Base-by-base conservation (phyloP, 2,113 vertebrate species). In the Falcunculus frontatus region DNA sequence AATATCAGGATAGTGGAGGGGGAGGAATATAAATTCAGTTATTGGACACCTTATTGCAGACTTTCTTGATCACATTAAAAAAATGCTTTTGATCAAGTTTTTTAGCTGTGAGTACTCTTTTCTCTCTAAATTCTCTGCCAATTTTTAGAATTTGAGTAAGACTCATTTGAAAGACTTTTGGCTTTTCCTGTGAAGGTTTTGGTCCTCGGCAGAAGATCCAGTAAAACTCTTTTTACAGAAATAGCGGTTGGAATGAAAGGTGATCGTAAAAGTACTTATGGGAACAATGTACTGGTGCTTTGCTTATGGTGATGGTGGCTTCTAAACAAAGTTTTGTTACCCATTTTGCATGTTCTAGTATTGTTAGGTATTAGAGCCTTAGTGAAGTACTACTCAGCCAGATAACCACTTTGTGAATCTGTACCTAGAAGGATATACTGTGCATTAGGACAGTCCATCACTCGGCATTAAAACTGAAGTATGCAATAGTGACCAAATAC, bases 201-300 rank as follows among this genome's bases (percentile, higher is more conserved):
- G 25, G 3, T 69, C 15, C 3, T 65, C 74, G 26, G 22, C 22
- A 67, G 50, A 87, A 69, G 33, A 82, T 70, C 7, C 13, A 37
- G 12, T 80, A 65, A 65, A 46, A 16, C 1, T 17, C 21, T 14
- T 62, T 50, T 67, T 37, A 63, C 14, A 64, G 42, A 82, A 86
- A 41, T 8, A 46, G 30, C 29, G 53, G 4, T 26, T 72, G 22
- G 5, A 88, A 50, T 32, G 52, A 65, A 75, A 79, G 10, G 7
- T 33, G 7, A n/a, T n/a, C 0, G 0, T 70, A 23, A 9, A 90
- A 90, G 4, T 72, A 50, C 14, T 29, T 88, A 33, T 0, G 0
- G 0, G 32, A 70, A 13, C 25, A 35, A 14, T 29, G 32, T 52
- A 3, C 7, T 64, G 4, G 52, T 89, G 18, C 18, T 62, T 87